Conservation (phyloP, 2,113 vertebrate genomes). For the Semicossyphus pulcher region DNA sequence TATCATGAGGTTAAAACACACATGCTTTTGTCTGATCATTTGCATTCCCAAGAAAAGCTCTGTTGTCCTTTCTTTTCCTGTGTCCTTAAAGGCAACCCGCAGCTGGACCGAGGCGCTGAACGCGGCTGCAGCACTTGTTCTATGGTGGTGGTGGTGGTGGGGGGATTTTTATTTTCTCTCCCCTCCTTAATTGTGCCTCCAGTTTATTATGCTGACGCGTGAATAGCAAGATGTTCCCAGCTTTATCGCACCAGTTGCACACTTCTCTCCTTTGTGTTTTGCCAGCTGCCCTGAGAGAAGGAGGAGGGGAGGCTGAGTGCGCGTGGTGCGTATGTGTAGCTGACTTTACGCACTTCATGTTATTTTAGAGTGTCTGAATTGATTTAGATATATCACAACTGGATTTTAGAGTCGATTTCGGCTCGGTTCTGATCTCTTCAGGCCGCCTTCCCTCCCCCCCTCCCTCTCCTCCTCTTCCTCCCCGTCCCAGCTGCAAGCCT, state of each 20-base stretch:
- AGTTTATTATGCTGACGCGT: conserved; percentile 79
- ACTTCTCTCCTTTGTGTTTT: conserved; percentile 84
- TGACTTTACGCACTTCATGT: conserved; percentile 20
- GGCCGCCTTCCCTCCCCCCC: conserved; percentile 22
- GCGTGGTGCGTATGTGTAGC: conserved; percentile 39
- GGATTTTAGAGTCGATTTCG: conserved; percentile 15
- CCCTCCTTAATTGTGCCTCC: conserved; percentile 64
- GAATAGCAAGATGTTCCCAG: conserved; percentile 80
- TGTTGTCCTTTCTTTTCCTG: conserved; percentile 51
- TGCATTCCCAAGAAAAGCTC: conserved; percentile 68
- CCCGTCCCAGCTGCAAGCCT: conserved; percentile 63
- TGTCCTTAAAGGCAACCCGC: conserved; percentile 65
- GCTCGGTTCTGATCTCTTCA: conserved; percentile 33
- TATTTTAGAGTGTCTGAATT: conserved; percentile 31
- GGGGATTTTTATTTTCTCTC: conserved; percentile 16
- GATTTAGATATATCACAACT: conserved; percentile 1
- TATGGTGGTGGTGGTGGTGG: conserved; percentile 25
- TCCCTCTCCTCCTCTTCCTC: conserved; percentile 42
- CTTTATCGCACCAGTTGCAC: conserved; percentile 85
- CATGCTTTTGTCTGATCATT: conserved; percentile 71
- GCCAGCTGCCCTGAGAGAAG: conserved; percentile 79
- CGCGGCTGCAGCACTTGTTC: conserved; percentile 59
- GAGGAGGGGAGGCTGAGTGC: conserved; percentile 26
- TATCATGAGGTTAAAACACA: conserved; percentile 65
- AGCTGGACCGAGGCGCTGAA: conserved; percentile 67